Evolutionary conservation across 2,888 invertebrate genomes (phyloP), one percentile per base, ranked within the genome.

Genomic region (Celastrina argiolus): DNA sequence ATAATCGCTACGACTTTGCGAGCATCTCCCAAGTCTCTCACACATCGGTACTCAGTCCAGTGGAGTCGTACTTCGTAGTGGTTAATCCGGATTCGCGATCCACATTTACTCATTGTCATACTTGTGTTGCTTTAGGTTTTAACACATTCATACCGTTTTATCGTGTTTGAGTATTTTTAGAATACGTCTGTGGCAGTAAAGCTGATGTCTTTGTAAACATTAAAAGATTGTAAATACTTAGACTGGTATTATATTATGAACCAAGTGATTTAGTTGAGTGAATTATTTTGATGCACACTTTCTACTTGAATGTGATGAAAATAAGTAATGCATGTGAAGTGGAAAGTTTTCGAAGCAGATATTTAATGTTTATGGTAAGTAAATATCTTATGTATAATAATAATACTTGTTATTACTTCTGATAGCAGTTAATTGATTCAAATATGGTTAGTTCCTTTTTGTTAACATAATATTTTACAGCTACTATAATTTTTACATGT

Each of bases 81-180:
- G 81, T 77, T 84, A 82, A 85, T 85, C 83, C 83, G 80, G 82
- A 85, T 84, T 81, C 78, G 75, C 79, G 78, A 78, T 81, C 81
- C 80, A 81, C 81, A 81, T 81, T 80, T 80, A 80, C 78, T 77
- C 81, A 80, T 82, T 84, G 84, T 85, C 81, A 83, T 84, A 79
- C 81, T 78, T 84, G 83, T 85, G 83, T 87, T 81, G 82, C 83
- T 84, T 69, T 82, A 80, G 75, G 83, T 84, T 81, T 78, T 83
- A 83, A 81, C 84, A 87, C 82, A 86, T 83, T 86, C 83, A 83
- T 82, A 83, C 83, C 74, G 78, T 87, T 88, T 88, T 89, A 90
- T 88, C 88, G 84, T 82, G 81, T 82, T 81, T 80, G 80, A 81
- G 84, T 90, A 89, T 89, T 88, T 88, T 87, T 89, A 90, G 89